Conservation (phyloP, 2,113 vertebrate genomes). For the Smithornis capensis region DNA sequence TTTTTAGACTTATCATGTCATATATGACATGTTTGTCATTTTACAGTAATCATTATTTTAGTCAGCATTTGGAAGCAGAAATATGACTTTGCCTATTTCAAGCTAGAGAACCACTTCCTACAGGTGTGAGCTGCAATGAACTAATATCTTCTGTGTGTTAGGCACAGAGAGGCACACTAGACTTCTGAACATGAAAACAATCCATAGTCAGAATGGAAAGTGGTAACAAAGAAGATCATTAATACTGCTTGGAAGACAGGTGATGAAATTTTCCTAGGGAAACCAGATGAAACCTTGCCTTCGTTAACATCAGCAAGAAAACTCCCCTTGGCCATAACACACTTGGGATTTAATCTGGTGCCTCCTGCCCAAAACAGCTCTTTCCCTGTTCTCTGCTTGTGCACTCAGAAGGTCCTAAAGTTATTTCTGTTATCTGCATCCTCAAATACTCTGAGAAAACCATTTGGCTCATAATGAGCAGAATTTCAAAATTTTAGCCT, state of each 20-base stretch:
- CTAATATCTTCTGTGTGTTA: background rate
- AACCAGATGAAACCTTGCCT: background rate
- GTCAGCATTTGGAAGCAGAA: background rate
- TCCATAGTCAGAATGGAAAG: background rate
- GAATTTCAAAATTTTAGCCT: conserved; percentile 12
- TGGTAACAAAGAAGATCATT: background rate
- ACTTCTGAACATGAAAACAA: background rate
- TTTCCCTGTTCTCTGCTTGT: background rate
- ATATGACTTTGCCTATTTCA: background rate
- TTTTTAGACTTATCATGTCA: background rate
- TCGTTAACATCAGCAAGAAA: background rate
- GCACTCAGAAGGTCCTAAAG: background rate
- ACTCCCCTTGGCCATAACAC: background rate
- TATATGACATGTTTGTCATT: background rate
- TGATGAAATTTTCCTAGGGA: background rate
- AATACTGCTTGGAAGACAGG: background rate
- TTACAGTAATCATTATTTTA: background rate
- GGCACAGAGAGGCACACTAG: accelerated
- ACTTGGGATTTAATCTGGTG: background rate
- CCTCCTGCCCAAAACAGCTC: background rate
- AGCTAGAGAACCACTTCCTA: background rate
- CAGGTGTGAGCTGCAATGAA: background rate
- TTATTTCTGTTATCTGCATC: background rate
- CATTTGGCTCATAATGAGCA: background rate
- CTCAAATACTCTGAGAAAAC: background rate